Conservation (phyloP, 1,140 invertebrate species). For the Ylistrum balloti region DNA sequence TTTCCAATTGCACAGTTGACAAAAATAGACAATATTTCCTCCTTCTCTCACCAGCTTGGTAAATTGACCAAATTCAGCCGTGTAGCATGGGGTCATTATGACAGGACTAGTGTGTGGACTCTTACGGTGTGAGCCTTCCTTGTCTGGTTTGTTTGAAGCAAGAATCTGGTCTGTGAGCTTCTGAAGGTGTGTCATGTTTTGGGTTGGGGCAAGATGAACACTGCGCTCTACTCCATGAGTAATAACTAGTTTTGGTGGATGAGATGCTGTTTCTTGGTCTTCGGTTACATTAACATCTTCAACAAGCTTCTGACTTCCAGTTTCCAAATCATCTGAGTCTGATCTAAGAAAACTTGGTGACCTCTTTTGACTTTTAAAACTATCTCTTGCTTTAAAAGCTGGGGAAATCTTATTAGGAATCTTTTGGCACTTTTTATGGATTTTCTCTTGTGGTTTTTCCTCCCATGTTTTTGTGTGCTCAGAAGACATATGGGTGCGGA, state of each 20-base stretch:
- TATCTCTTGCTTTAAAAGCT: conserved; percentile 31
- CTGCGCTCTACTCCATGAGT: conserved; percentile 49
- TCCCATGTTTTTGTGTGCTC: conserved; percentile 46
- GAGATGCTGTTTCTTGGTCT: background rate
- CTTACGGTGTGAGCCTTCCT: background rate
- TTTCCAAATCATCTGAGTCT: conserved; percentile 13
- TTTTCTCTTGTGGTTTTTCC: conserved; percentile 48
- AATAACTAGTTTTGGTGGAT: conserved; percentile 49
- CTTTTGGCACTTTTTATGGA: conserved; percentile 55
- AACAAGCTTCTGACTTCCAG: background rate
- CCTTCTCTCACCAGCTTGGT: conserved; percentile 76
- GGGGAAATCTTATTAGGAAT: conserved; percentile 10
- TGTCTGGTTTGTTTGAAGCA: conserved; percentile 43
- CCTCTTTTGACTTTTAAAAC: conserved; percentile 34
- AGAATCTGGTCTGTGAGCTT: conserved; percentile 70
- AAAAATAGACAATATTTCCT: conserved; percentile 78
- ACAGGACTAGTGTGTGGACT: background rate
- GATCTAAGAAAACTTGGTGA: background rate
- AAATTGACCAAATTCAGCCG: conserved; percentile 75
- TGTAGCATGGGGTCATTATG: conserved; percentile 64
- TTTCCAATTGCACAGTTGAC: conserved; percentile 78
- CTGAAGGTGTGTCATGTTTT: conserved; percentile 57
- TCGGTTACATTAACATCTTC: conserved; percentile 23
- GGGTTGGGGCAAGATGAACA: background rate
- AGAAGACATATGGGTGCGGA: conserved; percentile 66